Conservation (phyloP, 2,113 vertebrate genomes). For the Pavo muticus region DNA sequence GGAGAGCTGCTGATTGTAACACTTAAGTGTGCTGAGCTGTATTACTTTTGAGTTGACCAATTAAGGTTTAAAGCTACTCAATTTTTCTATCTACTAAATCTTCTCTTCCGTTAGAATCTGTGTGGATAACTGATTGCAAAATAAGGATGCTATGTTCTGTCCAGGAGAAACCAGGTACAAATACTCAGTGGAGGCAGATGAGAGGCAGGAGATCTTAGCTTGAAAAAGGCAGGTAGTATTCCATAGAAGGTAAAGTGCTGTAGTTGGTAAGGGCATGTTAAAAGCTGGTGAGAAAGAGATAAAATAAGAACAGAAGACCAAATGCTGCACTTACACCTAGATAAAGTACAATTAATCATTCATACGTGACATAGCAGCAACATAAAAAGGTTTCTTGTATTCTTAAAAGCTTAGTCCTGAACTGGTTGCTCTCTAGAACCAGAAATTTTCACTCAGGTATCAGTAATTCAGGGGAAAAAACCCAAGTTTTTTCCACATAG, state of each 20-base stretch:
- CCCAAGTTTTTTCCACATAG: neutral
- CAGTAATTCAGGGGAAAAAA: neutral
- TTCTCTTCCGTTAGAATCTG: neutral
- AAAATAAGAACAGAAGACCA: neutral
- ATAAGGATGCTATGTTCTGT: neutral
- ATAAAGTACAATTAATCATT: neutral
- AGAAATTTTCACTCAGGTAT: neutral
- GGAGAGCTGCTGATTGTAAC: neutral
- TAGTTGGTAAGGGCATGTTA: neutral
- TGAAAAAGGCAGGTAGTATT: neutral
- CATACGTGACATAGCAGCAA: neutral
- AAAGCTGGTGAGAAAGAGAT: neutral
- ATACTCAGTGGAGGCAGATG: fast-evolving
- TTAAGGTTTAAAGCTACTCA: neutral
- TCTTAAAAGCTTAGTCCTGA: neutral
- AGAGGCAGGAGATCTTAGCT: neutral
- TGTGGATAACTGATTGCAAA: neutral
- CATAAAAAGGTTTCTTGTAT: neutral
- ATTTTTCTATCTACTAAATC: neutral
- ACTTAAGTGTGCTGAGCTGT: neutral
- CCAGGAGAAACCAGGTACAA: neutral
- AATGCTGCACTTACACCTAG: neutral
- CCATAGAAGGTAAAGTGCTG: neutral
- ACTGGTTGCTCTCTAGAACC: neutral
- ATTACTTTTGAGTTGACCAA: neutral